These are phyloP conservation scores for Melinaea menophilus DNA, from an alignment of 2,888 invertebrate genomes.

Conservation along the genomic window DNA sequence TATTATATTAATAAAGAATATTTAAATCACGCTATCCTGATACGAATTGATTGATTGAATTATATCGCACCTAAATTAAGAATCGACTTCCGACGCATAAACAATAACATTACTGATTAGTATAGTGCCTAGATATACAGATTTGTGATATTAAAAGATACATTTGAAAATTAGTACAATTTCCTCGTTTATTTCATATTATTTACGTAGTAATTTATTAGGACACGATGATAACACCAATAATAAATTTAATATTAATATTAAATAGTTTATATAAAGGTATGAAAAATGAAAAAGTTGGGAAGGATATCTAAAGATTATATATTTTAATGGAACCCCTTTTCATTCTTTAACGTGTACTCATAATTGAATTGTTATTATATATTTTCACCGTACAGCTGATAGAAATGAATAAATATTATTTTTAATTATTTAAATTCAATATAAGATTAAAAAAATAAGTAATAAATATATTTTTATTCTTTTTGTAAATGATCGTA, in stretches of 20 bases:
- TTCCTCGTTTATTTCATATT: constrained; percentile 67
- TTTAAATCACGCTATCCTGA: background rate
- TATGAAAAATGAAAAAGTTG: constrained; percentile 36
- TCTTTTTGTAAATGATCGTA: constrained; percentile 55
- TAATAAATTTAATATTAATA: constrained; percentile 53
- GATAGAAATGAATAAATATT: background rate
- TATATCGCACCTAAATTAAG: constrained; percentile 15
- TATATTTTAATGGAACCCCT: too few relatives aligned
- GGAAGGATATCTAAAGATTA: constrained; percentile 20
- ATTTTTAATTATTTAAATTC: background rate
- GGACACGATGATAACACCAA: constrained; percentile 74
- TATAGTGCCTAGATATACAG: constrained; percentile 67
- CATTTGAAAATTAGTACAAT: constrained; percentile 70
- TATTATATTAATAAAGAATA: constrained; percentile 2
- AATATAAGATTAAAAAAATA: background rate
- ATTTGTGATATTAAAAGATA: constrained; percentile 76
- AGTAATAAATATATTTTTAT: constrained; percentile 23
- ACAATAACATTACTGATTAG: constrained; percentile 54
- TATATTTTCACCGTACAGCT: too few relatives aligned
- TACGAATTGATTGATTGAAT: background rate
- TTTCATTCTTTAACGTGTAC: too few relatives aligned
- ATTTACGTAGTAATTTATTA: constrained; percentile 64
- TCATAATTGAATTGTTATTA: too few relatives aligned
- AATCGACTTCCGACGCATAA: constrained; percentile 53
- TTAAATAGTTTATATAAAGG: constrained; percentile 39